A percentile compares a stretch with the other conserved stretches of the same genome.
Evolutionary conservation across 37 sponge, comb jelly and placozoan genomes (phyloP).

Genomic region (Geodia barretti): DNA sequence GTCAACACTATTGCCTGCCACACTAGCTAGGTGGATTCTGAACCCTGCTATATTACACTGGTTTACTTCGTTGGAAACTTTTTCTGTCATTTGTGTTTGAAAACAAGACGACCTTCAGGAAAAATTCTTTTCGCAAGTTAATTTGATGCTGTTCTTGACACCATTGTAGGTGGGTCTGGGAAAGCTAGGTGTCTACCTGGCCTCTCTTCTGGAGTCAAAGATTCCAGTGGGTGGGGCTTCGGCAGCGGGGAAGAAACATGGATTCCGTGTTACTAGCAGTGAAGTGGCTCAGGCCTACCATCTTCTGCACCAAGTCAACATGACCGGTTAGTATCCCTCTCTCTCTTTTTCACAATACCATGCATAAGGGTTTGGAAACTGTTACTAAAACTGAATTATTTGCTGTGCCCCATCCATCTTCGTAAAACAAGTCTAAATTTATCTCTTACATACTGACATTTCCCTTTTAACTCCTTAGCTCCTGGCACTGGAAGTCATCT

Average conservation of each 20-base stretch:
- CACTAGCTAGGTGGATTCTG: too few species aligned
- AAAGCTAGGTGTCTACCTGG: slow-evolving; percentile 34
- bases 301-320: slow-evolving; percentile 68
- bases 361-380: too few species aligned
- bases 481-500: slow-evolving; percentile 25
- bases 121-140: too few species aligned
- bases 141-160: not conserved
- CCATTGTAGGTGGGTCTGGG: slow-evolving; percentile 39
- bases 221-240: not conserved
- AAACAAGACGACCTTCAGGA: not conserved
- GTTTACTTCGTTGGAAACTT: too few species aligned
- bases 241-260: slow-evolving; percentile 13
- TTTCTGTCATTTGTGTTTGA: too few species aligned
- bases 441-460: too few species aligned
- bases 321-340: slow-evolving; percentile 49
- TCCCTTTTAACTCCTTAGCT: too few species aligned
- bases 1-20: not conserved
- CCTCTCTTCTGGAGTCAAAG: slow-evolving; percentile 20
- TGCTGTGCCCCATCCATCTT: too few species aligned
- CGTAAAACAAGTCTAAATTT: too few species aligned
- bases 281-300: slow-evolving; percentile 60
- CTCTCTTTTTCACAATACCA: not conserved
- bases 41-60: too few species aligned
- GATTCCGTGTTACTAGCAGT: slow-evolving; percentile 31
- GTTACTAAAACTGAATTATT: too few species aligned